Percentiles rank a stretch among this genome's conserved stretches.
Evolutionary conservation across 2,113 vertebrate genomes (phyloP).

Genomic region (Zosterops borbonicus): DNA sequence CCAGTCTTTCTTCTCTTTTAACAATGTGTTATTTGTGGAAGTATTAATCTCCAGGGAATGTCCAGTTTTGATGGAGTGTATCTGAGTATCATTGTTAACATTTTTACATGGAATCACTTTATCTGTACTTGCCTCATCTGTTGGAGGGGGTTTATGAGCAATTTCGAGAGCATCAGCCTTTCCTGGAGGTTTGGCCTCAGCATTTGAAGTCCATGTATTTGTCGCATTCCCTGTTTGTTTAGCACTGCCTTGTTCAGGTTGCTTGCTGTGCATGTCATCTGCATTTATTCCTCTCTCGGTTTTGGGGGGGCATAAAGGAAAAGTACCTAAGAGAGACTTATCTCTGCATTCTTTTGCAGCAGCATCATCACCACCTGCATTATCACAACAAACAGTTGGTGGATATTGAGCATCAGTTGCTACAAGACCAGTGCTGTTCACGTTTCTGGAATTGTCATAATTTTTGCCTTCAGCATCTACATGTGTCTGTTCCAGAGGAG

Average conservation of each 20-base stretch:
- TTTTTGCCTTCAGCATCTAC: neutral
- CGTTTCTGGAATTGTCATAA: neutral
- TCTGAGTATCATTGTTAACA: conserved; percentile 16
- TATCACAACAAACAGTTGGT: neutral
- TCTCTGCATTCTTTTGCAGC: neutral
- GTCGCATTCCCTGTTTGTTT: neutral
- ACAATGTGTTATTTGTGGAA: conserved; percentile 30
- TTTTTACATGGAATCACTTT: conserved; percentile 14
- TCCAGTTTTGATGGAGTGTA: neutral
- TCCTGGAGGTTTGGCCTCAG: neutral
- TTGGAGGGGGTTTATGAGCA: neutral
- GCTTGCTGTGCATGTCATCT: neutral
- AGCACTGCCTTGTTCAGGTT: neutral
- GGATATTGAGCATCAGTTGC: neutral
- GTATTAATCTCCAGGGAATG: conserved; percentile 17
- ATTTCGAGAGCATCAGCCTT: conserved; percentile 7
- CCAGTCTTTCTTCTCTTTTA: conserved; percentile 56
- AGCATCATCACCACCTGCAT: neutral
- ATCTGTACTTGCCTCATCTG: neutral
- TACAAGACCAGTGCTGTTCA: neutral
- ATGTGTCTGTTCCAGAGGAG: neutral
- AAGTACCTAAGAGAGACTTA: neutral
- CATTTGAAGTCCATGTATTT: neutral
- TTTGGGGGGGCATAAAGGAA: neutral
- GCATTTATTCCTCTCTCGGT: neutral